phyloP scores from a whole-genome alignment of 2,113 vertebrate genomes.

The Callocephalon fimbriatum region DNA sequence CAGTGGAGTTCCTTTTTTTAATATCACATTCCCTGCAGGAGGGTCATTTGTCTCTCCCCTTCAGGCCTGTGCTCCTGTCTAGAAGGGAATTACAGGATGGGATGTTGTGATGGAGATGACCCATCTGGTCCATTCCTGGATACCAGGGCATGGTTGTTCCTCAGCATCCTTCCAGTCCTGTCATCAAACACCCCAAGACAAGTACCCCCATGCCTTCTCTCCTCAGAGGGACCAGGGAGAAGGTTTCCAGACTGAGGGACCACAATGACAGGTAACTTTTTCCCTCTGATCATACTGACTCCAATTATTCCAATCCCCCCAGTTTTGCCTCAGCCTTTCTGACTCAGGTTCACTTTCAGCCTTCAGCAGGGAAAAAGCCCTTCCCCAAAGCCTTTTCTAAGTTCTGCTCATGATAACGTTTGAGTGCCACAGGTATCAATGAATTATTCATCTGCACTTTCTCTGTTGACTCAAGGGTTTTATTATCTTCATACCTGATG shows the following conservation, averaged over 20 bases:
- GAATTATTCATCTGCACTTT: background rate
- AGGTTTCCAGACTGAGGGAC: background rate
- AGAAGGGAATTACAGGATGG: background rate
- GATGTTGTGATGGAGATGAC: background rate
- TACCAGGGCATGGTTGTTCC: background rate
- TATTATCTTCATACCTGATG: background rate
- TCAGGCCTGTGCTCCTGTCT: background rate
- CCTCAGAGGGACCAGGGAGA: background rate
- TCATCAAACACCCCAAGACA: background rate
- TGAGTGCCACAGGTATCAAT: background rate
- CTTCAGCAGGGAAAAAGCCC: background rate
- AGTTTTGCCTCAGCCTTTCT: background rate
- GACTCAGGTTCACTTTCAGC: background rate
- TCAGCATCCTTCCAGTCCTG: background rate
- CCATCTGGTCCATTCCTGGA: background rate
- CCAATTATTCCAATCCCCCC: background rate
- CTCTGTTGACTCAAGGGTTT: background rate
- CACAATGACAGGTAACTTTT: background rate
- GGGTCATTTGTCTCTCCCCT: background rate
- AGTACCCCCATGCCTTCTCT: background rate
- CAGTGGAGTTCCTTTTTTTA: background rate
- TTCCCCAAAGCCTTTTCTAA: background rate
- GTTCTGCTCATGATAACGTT: background rate
- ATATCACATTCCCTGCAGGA: background rate
- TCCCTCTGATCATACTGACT: background rate